Percentiles rank a stretch among this genome's conserved stretches.
Conservation (phyloP, 1,140 invertebrate genomes). For the Drosophila carrolli region DNA sequence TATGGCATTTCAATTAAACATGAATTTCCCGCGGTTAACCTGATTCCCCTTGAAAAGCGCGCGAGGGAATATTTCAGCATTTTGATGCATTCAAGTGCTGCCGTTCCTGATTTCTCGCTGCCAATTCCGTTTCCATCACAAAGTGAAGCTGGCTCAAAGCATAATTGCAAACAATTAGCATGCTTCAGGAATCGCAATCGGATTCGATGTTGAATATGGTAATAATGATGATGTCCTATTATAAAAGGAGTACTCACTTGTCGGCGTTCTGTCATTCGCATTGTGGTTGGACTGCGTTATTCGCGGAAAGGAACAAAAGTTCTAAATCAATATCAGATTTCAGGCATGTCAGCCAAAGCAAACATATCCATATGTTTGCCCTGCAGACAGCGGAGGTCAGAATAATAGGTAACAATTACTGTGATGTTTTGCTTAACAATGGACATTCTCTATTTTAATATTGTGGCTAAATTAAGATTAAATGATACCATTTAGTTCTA, state of each 20-base stretch:
- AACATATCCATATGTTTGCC: slow-evolving; percentile 14
- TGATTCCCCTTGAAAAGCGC: slow-evolving; percentile 29
- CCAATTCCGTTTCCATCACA: slow-evolving; percentile 43
- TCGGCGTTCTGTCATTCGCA: slow-evolving; percentile 32
- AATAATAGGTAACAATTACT: neutral
- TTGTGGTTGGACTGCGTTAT: slow-evolving; percentile 8
- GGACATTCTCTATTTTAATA: too few relatives aligned
- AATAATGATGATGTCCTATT: slow-evolving; percentile 23
- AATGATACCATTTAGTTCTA: too few relatives aligned
- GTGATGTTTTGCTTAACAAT: too few relatives aligned
- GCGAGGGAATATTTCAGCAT: slow-evolving; percentile 10
- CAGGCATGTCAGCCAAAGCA: slow-evolving; percentile 10
- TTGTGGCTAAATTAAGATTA: too few relatives aligned
- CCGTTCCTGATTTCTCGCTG: slow-evolving; percentile 26
- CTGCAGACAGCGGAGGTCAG: neutral
- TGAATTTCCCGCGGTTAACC: slow-evolving; percentile 27
- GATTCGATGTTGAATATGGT: slow-evolving; percentile 13
- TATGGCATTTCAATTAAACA: slow-evolving; percentile 35
- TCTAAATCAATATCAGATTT: slow-evolving; percentile 37
- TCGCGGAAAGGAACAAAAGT: slow-evolving; percentile 21
- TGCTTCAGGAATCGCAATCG: slow-evolving; percentile 35
- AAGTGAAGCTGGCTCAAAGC: slow-evolving; percentile 62
- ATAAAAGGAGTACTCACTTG: slow-evolving; percentile 31
- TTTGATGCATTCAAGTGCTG: slow-evolving; percentile 40
- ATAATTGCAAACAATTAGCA: slow-evolving; percentile 83